A percentile compares a stretch with the other conserved stretches of the same genome.
Evolutionary conservation across 1,140 invertebrate genomes (phyloP).

Genomic region (Bombyx mandarina): DNA sequence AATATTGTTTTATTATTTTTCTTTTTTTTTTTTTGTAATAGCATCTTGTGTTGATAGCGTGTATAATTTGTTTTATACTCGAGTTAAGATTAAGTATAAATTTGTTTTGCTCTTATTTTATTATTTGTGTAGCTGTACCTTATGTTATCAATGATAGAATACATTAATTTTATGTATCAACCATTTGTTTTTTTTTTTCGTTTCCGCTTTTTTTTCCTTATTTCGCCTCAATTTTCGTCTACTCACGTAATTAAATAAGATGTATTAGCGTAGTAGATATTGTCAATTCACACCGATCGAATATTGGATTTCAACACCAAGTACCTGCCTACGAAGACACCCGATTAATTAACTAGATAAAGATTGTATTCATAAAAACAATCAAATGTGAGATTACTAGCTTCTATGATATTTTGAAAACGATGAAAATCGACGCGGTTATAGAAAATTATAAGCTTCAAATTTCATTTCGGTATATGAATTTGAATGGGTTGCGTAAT

Average conservation of each 20-base stretch:
- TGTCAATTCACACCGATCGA: conserved; percentile 3
- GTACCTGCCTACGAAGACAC: neutral
- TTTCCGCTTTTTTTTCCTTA: conserved; percentile 33
- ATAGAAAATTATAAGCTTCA: too few relatives aligned
- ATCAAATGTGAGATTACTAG: too few relatives aligned
- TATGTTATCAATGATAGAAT: conserved; percentile 71
- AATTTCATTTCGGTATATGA: too few relatives aligned
- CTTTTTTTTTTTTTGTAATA: conserved; percentile 33
- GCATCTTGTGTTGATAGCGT: conserved; percentile 64
- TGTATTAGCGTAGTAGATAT: neutral
- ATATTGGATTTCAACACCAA: neutral
- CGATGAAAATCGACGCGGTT: too few relatives aligned
- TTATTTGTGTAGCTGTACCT: conserved; percentile 66
- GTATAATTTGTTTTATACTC: conserved; percentile 67
- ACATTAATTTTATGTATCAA: conserved; percentile 69
- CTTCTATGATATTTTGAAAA: too few relatives aligned
- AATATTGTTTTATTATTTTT: conserved; percentile 38
- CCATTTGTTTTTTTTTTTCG: conserved; percentile 54
- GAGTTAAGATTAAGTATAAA: conserved; percentile 70
- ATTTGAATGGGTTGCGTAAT: too few relatives aligned
- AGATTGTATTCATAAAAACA: neutral
- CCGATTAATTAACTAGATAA: neutral
- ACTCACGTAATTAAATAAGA: conserved; percentile 2
- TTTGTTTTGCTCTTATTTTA: conserved; percentile 69
- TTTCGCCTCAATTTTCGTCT: conserved; percentile 10